phyloP scores from a whole-genome alignment of 2,888 invertebrate genomes.

The Eulithis testata region DNA sequence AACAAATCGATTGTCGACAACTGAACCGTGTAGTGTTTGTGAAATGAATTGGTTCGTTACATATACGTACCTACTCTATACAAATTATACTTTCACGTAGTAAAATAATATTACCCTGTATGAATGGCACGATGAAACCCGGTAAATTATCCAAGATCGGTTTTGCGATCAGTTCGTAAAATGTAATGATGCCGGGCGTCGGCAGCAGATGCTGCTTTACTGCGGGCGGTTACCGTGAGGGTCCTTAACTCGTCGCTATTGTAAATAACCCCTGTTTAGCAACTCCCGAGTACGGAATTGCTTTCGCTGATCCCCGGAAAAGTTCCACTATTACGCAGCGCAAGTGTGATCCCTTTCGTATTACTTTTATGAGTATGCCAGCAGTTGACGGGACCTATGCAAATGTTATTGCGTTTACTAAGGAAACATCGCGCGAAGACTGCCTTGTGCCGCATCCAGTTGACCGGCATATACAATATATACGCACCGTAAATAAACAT shows the following conservation, averaged over 20 bases:
- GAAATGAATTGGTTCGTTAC: conserved; percentile 2
- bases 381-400: conserved; percentile 75
- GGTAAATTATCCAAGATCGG: conserved; percentile 35
- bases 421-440: conserved; percentile 58
- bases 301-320: conserved; percentile 67
- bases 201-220: conserved; percentile 48
- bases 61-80: conserved; percentile 2
- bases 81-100: conserved; percentile 5
- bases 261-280: conserved; percentile 61
- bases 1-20: conserved; percentile 5
- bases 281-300: conserved; percentile 63
- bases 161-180: conserved; percentile 41
- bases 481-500: conserved; percentile 10
- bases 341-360: conserved; percentile 72
- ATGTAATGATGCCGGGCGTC: conserved; percentile 48
- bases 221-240: conserved; percentile 46
- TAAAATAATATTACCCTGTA: conserved; percentile 12
- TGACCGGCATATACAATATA: conserved; percentile 27
- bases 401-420: conserved; percentile 75
- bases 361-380: conserved; percentile 73
- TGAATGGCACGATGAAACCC: conserved; percentile 15
- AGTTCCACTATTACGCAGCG: conserved; percentile 70
- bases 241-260: conserved; percentile 52
- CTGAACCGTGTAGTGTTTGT: conserved; percentile 2
- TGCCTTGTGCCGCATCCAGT: conserved; percentile 31